Base-by-base conservation (phyloP, 2,888 invertebrate genomes). In the Sericinus montela region DNA sequence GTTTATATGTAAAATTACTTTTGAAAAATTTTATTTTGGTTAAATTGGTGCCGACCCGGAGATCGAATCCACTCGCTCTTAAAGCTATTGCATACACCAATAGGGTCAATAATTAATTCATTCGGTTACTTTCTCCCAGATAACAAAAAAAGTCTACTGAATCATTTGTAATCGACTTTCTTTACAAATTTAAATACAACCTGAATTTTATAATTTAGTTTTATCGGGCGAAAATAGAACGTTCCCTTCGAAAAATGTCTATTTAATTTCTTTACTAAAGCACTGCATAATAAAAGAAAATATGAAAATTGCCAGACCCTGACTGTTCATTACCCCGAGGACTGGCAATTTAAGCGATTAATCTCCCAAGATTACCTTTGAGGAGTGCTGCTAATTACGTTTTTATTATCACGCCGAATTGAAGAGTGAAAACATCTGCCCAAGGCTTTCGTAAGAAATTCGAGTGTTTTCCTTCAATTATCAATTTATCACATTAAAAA, bases 281-380 rank as follows among this genome's bases (percentile, higher is more conserved):
- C 36, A 6, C 29, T 29, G 44, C 2, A 44, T n/a, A 45, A 45
- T 41, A 41, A 41, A n/a, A 29, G 50, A 30, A 50, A 45, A 50
- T 45, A 50, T 48, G 41, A 47, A 48, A 48, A 52, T 48, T 48
- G 10, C 44, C 52, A 44, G 37, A 40, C 14, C 29, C 35, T 23
- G 32, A 30, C 13, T 45, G 43, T 55, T 51, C 50, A 52, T 61
- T 60, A 61, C 55, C 56, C 52, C 41, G 48, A 58, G 59, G 57
- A 54, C 58, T 59, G 55, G 62, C 62, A 63, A 68, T 67, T 67
- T 61, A 42, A 51, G 57, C 63, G 54, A 65, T 67, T 67, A 65
- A 69, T 67, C 62, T 64, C 49, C 41, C 51, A 53, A 60, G 63
- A 63, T 65, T 63, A 66, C 63, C 60, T 63, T 60, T 52, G 58